Conservation (phyloP, 2,113 vertebrate genomes). For the Tragulus kanchil region DNA sequence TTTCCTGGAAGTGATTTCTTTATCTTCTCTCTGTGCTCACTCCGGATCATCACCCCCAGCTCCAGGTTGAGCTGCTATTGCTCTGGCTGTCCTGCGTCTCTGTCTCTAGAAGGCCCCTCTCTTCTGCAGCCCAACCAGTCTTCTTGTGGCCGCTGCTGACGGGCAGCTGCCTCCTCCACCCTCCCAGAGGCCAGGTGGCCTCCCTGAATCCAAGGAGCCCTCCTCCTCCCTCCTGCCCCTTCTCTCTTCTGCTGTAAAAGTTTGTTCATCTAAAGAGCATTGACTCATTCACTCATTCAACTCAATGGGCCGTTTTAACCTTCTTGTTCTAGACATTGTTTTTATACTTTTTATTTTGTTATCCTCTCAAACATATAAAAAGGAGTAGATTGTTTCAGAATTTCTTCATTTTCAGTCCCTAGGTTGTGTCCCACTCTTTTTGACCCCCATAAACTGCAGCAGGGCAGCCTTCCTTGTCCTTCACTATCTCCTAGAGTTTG, state of each 20-base stretch:
- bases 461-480: not conserved
- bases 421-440: not conserved
- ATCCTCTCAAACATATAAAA: not conserved
- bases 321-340: not conserved
- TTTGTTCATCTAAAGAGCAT: not conserved
- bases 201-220: not conserved
- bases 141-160: not conserved
- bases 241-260: not conserved
- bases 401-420: not conserved
- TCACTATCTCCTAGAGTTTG: not conserved
- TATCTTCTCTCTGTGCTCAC: not conserved
- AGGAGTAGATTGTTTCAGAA: not conserved
- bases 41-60: not conserved
- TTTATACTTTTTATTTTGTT: not conserved
- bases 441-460: not conserved
- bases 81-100: not conserved
- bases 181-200: not conserved
- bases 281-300: not conserved
- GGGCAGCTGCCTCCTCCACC: not conserved
- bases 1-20: slow-evolving; percentile 9
- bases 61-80: not conserved
- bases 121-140: not conserved
- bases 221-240: not conserved
- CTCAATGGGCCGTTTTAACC: not conserved
- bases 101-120: not conserved